Evolutionary conservation across 1,140 invertebrate species (phyloP), one percentile per base, ranked within the genome.

Genomic region (Lordiphosa clarofinis): DNA sequence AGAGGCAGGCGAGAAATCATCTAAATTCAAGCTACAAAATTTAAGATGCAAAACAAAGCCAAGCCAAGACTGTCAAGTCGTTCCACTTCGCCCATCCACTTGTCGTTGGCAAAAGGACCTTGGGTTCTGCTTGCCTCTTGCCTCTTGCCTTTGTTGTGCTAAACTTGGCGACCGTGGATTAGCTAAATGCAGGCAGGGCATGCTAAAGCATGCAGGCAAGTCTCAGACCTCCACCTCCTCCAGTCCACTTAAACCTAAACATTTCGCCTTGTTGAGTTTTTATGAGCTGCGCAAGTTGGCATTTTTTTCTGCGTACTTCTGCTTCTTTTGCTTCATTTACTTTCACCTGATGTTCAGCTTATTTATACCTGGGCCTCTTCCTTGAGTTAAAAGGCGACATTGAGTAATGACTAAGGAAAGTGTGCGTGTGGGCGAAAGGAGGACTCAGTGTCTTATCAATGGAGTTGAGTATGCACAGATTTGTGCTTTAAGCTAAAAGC

Each of bases 231-330:
- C 13, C 54, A 38, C 33, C 40, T 12, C 5, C n/a, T 2, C 11
- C 43, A 38, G 9, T 3, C 60, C 71, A 55, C 75, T 79, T 82
- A 69, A 71, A 79, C 71, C 76, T 74, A 71, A 79, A 81, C 57
- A 81, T 71, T 81, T 74, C 72, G 76, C 76, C 76, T 67, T 67
- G 71, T 82, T 82, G 61, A 74, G 76, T 71, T 75, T 79, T 81
- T 79, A 79, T 79, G 70, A 81, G 75, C 74, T 74, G 70, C 66
- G 66, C 70, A 73, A 62, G 57, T 73, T 67, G 70, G 61, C 53
- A 40, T 66, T 70, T 72, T 60, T 60, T 59, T 56, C 59, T 47
- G 33, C n/a, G 4, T 21, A 0, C n/a, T 55, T 31, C 37, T n/a
- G 11, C 50, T 58, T 58, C 47, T 42, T 33, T 31, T 66, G 54